Evolutionary conservation across 2,888 invertebrate genomes (phyloP).

Genomic region (Archips crataeganus): DNA sequence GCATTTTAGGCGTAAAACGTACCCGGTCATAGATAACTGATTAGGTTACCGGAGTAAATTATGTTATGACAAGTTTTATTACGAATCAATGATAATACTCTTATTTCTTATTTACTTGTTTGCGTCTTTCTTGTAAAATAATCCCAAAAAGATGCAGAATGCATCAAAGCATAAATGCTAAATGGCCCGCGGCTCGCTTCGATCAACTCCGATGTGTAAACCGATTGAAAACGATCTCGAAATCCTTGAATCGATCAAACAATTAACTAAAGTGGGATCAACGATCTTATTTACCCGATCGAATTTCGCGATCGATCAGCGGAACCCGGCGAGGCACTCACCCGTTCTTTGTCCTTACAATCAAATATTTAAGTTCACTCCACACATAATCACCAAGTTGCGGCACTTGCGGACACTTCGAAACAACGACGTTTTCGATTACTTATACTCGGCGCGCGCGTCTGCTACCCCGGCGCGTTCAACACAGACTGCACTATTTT

Average conservation of each 20-base stretch:
- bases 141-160: constrained; percentile 13
- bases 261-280: constrained; percentile 79
- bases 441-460: constrained; percentile 44
- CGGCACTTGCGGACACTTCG: constrained; percentile 59
- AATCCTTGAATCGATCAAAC: constrained; percentile 63
- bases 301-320: constrained; percentile 63
- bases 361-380: constrained; percentile 46
- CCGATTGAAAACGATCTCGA: constrained; percentile 49
- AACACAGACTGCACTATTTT: constrained; percentile 60
- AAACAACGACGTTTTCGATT: constrained; percentile 37
- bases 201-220: constrained; percentile 31
- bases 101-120: neutral
- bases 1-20: constrained; percentile 21
- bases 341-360: constrained; percentile 43
- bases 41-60: constrained; percentile 18
- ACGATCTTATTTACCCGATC: constrained; percentile 68
- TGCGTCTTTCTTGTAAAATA: neutral
- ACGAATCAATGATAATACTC: neutral
- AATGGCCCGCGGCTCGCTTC: neutral
- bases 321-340: constrained; percentile 35
- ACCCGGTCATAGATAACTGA: constrained; percentile 20
- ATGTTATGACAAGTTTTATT: constrained; percentile 2
- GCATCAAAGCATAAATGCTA: constrained; percentile 3
- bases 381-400: constrained; percentile 60
- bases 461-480: constrained; percentile 56